Base-by-base conservation (phyloP, 2,888 invertebrate species). In the Helicoverpa assulta region DNA sequence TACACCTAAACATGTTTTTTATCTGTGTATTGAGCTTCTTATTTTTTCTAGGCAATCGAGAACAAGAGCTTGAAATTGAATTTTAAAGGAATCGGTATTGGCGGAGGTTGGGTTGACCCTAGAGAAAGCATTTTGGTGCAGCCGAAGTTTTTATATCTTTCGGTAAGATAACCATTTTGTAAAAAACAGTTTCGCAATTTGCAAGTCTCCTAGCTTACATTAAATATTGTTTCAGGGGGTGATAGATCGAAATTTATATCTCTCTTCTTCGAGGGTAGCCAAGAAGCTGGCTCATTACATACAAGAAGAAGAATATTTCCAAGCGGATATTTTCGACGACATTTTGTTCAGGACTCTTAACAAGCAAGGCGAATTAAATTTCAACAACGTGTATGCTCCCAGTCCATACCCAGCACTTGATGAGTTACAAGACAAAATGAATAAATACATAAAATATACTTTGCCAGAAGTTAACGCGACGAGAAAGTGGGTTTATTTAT, bases 51-150 rank as follows among this genome's bases (percentile, higher is more conserved):
- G 95, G 93, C 93, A 10, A 93, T 95, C 52, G 83, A 91, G 79
- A 93, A 90, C 67, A 92, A 92, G 68, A 88, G 88, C 26, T 74
- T 95, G 5, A 91, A 92, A 78, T 94, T 95, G 90, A 95, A 95
- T 80, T 90, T 95, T 14, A 93, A 92, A 82, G 95, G 95, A 14
- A 92, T 95, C 50, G 95, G 93, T 2, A 94, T 95, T 54, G 95
- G 95, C 3, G 92, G 95, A 37, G 95, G 94, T 51, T 95, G 94
- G 94, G 94, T 95, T 0, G 89, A 92, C 67, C 95, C 95, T 0
- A 93, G 89, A 73, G 94, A 94, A 78, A 94, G 94, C 69, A 84
- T 90, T 56, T 81, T 93, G 66, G 83, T 88, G 37, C 91, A 92
- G 62, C 91, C 94, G 1, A 88, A 89, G 29, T 93, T 88, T 70